Percentiles rank a stretch among this genome's conserved stretches.
Conservation (phyloP, 2,888 invertebrate species). For the Mactromeris polynyma region DNA sequence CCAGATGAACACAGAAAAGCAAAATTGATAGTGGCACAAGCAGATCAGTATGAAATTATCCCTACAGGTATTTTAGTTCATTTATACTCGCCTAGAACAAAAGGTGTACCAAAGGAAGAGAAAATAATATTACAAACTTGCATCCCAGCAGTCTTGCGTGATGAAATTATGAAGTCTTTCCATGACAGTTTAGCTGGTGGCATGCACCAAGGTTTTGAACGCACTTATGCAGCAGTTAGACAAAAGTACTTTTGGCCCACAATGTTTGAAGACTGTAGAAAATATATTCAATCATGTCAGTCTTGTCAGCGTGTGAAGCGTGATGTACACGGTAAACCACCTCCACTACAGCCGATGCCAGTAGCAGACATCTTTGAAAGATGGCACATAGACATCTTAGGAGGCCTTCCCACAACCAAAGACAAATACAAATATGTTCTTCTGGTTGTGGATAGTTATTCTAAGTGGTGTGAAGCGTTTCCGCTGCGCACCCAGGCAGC, state of each 20-base stretch:
- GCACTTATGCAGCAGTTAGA: conserved; percentile 61
- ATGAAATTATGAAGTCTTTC: conserved; percentile 55
- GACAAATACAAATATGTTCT: conserved; percentile 62
- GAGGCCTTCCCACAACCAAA: conserved; percentile 50
- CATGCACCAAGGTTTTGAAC: conserved; percentile 66
- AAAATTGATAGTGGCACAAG: conserved; percentile 17
- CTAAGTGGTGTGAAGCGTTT: conserved; percentile 62
- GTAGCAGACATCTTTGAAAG: conserved; percentile 46
- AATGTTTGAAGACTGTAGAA: conserved; percentile 61
- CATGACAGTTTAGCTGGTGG: conserved; percentile 63
- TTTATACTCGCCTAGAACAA: conserved; percentile 25
- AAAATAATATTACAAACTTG: conserved; percentile 15
- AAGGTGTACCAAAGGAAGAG: conserved; percentile 18
- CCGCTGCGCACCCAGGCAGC: conserved; percentile 43
- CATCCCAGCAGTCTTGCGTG: conserved; percentile 39
- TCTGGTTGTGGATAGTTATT: conserved; percentile 62
- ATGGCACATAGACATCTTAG: conserved; percentile 65
- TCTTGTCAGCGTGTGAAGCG: conserved; percentile 58
- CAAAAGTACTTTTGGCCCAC: conserved; percentile 67
- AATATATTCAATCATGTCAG: conserved; percentile 56
- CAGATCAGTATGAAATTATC: conserved; percentile 14
- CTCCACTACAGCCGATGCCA: conserved; percentile 52
- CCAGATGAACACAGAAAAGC: conserved; percentile 33
- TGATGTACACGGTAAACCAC: conserved; percentile 33
- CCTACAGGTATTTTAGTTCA: background rate